These are phyloP conservation scores for Microplitis deprimator DNA, from an alignment of 2,888 invertebrate genomes.

Conservation along the genomic window DNA sequence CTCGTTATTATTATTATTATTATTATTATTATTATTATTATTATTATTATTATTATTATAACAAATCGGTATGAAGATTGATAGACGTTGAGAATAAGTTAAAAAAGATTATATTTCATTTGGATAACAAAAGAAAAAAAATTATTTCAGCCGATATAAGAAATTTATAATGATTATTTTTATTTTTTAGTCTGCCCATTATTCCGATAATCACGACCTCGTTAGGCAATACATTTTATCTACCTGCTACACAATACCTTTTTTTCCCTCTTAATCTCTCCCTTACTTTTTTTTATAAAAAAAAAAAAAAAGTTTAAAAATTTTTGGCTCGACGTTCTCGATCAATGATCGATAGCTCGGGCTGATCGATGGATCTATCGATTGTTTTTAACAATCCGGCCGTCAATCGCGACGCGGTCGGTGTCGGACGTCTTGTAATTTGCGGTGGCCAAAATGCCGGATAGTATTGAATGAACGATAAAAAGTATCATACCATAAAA, in stretches of 20 bases:
- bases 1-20: not conserved
- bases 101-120: constrained; percentile 24
- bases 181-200: constrained; percentile 22
- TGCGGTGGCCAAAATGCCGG: constrained; percentile 12
- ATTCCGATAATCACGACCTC: constrained; percentile 35
- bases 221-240: constrained; percentile 28
- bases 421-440: constrained; percentile 25
- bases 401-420: constrained; percentile 29
- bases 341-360: constrained; percentile 54
- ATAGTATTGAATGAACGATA: not conserved
- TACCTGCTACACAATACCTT: constrained; percentile 4
- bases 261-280: constrained; percentile 9
- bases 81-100: constrained; percentile 5
- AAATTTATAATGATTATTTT: constrained; percentile 5
- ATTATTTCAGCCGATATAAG: not conserved
- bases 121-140: constrained; percentile 15
- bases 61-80: constrained; percentile 26
- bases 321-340: constrained; percentile 25
- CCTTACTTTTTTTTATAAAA: constrained; percentile 12
- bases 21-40: too few relatives aligned
- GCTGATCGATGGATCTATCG: constrained; percentile 56
- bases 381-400: constrained; percentile 57
- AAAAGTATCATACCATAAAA: not conserved
- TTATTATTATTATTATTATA: not conserved
- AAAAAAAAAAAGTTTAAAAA: not conserved